Evolutionary conservation across 2,113 vertebrate genomes (phyloP).

Genomic region (Otis tarda): DNA sequence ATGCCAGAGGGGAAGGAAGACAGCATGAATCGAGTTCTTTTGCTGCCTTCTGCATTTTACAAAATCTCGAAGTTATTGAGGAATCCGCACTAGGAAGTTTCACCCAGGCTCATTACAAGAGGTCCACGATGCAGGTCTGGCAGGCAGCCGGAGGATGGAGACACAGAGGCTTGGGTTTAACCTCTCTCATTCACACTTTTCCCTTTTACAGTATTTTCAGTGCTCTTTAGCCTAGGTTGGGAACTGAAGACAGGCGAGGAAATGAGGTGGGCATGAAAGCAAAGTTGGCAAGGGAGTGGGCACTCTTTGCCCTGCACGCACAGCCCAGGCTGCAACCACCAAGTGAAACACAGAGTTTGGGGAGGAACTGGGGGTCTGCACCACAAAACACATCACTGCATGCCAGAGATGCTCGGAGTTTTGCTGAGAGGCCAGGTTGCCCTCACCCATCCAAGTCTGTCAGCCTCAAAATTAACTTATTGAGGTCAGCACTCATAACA

Average conservation of each 20-base stretch:
- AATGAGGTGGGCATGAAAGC: not conserved
- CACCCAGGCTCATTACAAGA: not conserved
- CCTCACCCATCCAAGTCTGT: not conserved
- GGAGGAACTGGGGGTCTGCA: not conserved
- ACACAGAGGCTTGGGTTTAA: not conserved
- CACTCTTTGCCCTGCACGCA: not conserved
- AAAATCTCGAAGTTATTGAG: not conserved
- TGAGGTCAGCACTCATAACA: constrained; percentile 26
- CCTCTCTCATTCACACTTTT: not conserved
- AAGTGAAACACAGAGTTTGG: not conserved
- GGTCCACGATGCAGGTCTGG: not conserved
- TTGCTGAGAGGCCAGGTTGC: not conserved
- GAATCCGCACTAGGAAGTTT: constrained; percentile 2
- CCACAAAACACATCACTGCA: not conserved
- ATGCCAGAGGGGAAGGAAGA: constrained; percentile 20
- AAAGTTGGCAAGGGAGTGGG: not conserved
- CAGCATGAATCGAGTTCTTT: not conserved
- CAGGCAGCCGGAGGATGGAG: not conserved
- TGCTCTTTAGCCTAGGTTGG: not conserved
- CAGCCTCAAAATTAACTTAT: constrained; percentile 9
- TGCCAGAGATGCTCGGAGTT: not conserved
- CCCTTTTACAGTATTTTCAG: not conserved
- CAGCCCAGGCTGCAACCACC: not conserved
- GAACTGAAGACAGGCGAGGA: not conserved
- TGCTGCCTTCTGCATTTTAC: not conserved